phyloP scores from a whole-genome alignment of 2,888 invertebrate genomes.

The Agrotis exclamationis region DNA sequence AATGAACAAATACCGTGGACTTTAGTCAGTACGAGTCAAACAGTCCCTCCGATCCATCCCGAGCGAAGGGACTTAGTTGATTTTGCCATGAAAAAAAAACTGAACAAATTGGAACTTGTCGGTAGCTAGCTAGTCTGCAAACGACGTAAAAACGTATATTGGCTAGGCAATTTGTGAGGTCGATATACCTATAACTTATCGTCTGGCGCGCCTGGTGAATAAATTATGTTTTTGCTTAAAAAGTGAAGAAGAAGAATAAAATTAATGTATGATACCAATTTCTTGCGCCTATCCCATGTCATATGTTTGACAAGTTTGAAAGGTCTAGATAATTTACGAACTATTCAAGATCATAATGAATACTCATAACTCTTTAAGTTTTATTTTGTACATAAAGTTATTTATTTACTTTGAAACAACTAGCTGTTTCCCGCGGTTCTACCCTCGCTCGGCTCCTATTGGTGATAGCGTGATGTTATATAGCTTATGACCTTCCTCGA shows the following conservation, averaged over 20 bases:
- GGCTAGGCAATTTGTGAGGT: neutral
- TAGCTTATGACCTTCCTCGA: too few species aligned
- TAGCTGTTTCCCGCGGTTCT: too few species aligned
- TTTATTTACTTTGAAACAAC: too few species aligned
- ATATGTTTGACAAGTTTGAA: neutral
- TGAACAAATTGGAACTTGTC: neutral
- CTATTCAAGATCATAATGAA: neutral
- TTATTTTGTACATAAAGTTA: neutral
- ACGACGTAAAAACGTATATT: neutral
- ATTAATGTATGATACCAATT: neutral
- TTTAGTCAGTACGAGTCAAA: too few species aligned
- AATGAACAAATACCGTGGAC: neutral
- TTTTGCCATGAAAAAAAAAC: too few species aligned
- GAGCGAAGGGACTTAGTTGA: too few species aligned
- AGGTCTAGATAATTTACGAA: neutral
- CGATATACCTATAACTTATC: neutral
- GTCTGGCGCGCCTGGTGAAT: neutral
- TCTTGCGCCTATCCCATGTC: neutral
- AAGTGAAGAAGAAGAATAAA: neutral
- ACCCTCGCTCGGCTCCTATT: too few species aligned
- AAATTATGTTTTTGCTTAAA: neutral
- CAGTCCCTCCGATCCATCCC: too few species aligned
- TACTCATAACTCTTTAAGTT: neutral
- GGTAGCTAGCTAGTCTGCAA: neutral
- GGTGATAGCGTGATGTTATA: too few species aligned